Percentiles rank a stretch among this genome's conserved stretches.
Evolutionary conservation across 2,113 vertebrate genomes (phyloP).

Genomic region (Oxyruncus cristatus): DNA sequence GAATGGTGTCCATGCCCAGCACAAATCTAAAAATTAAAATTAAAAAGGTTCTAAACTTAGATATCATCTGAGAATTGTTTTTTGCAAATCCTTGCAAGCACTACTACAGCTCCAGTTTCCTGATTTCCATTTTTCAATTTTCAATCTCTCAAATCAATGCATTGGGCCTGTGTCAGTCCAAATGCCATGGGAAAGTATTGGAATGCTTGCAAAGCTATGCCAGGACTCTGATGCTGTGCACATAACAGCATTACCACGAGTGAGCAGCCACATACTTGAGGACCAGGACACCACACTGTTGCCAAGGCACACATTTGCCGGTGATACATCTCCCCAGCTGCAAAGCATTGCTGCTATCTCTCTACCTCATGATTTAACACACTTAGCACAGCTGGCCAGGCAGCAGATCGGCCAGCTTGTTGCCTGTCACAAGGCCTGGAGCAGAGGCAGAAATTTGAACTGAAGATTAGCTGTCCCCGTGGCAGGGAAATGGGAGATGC

Average conservation of each 20-base stretch:
- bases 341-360: background rate
- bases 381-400: background rate
- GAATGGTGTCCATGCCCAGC: background rate
- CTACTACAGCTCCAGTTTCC: background rate
- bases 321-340: background rate
- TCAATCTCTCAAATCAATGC: background rate
- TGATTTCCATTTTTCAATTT: background rate
- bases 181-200: background rate
- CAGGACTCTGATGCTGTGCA: accelerated
- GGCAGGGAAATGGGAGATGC: background rate
- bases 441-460: background rate
- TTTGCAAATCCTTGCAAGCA: background rate
- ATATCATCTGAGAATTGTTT: background rate
- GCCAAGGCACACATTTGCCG: background rate
- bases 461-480: background rate
- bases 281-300: background rate
- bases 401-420: background rate
- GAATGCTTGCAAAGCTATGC: background rate
- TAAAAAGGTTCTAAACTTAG: background rate
- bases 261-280: background rate
- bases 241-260: background rate
- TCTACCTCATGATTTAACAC: background rate
- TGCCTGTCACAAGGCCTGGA: background rate
- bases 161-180: background rate
- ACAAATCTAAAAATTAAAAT: background rate